Evolutionary conservation across 2,888 invertebrate species (phyloP).

Genomic region (Drosophila putrida): DNA sequence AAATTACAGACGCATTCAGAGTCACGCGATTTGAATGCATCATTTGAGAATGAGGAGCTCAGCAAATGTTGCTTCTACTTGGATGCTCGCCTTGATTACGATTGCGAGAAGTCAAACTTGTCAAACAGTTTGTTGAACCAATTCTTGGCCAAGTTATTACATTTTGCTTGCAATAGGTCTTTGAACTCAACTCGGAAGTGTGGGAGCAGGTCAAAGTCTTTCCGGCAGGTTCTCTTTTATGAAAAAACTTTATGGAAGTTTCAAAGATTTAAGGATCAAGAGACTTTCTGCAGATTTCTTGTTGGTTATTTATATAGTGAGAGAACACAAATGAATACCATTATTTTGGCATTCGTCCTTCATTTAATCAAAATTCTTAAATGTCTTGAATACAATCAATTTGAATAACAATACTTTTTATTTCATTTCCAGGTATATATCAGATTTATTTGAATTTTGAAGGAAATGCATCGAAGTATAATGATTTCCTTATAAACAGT

Average conservation of each 20-base stretch:
- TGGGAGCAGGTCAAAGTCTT: constrained; percentile 12
- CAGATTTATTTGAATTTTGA: too few relatives aligned
- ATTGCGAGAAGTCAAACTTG: constrained; percentile 52
- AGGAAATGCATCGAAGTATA: too few relatives aligned
- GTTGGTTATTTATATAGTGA: neutral
- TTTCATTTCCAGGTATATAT: too few relatives aligned
- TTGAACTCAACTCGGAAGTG: constrained; percentile 56
- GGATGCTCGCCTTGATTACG: constrained; percentile 50
- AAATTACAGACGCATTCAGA: constrained; percentile 11
- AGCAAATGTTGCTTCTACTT: constrained; percentile 23
- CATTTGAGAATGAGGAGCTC: constrained; percentile 5
- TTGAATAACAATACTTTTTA: too few relatives aligned
- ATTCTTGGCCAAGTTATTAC: constrained; percentile 45
- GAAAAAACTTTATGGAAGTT: too few relatives aligned
- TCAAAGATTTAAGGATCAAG: neutral
- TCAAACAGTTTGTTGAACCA: constrained; percentile 72
- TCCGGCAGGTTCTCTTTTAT: neutral
- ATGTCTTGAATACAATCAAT: neutral
- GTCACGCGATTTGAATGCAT: constrained; percentile 59
- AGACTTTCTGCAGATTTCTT: too few relatives aligned
- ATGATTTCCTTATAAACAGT: too few relatives aligned
- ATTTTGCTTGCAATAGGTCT: constrained; percentile 61
- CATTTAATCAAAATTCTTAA: neutral
- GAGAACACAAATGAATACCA: neutral
- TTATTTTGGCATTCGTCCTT: neutral